Conservation (phyloP, 1,140 invertebrate genomes). For the Dreissena rostriformis region DNA sequence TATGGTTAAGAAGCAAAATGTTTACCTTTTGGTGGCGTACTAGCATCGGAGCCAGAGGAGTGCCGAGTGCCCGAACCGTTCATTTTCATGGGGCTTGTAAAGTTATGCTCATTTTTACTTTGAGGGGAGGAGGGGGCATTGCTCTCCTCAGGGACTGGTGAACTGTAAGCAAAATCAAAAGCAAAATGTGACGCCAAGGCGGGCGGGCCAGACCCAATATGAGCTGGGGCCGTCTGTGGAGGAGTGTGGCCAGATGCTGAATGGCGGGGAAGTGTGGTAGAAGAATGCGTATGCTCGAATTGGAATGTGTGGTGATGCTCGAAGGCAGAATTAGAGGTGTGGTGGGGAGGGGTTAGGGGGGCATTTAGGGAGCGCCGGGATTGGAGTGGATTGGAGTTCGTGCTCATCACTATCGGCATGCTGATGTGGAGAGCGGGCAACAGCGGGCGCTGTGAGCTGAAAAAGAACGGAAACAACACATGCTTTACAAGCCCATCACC, state of each 20-base stretch:
- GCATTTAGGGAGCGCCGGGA: constrained; percentile 27
- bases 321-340: constrained; percentile 2
- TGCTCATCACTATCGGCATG: constrained; percentile 47
- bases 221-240: constrained; percentile 54
- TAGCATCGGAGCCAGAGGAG: constrained; percentile 96
- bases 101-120: constrained; percentile 47
- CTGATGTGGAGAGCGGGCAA: constrained; percentile 52
- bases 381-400: constrained; percentile 13
- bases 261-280: background rate
- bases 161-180: constrained; percentile 79
- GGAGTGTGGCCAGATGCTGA: constrained; percentile 30
- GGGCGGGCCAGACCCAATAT: constrained; percentile 40
- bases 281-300: background rate
- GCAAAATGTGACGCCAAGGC: constrained; percentile 82
- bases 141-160: constrained; percentile 70
- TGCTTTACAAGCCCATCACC: background rate
- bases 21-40: constrained; percentile 94
- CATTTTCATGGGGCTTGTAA: constrained; percentile 63
- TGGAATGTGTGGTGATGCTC: too few relatives aligned
- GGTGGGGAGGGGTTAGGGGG: constrained; percentile 40
- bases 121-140: constrained; percentile 61
- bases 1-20: background rate
- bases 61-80: constrained; percentile 81
- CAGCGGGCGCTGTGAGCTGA: constrained; percentile 37
- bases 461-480: constrained; percentile 57